Conservation (phyloP, 1,140 invertebrate species). For the Rhopalosiphum maidis region DNA sequence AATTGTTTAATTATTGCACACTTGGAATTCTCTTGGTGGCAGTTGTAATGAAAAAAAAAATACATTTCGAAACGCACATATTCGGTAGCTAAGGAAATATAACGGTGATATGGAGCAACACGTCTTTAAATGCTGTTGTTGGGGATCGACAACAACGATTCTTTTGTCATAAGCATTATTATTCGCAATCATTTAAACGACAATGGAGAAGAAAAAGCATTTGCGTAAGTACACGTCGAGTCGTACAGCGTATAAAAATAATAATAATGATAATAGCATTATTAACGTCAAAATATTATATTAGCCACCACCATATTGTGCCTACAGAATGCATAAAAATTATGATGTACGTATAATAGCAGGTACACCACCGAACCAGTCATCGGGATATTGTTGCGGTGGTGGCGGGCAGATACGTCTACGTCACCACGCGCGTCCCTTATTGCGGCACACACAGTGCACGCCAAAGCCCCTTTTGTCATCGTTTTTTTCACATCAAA, state of each 20-base stretch:
- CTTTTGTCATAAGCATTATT: background rate
- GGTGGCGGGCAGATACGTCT: background rate
- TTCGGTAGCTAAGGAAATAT: background rate
- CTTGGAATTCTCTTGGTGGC: background rate
- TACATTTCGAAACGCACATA: background rate
- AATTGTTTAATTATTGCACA: conserved; percentile 9
- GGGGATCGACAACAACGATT: background rate
- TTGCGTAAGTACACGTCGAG: background rate
- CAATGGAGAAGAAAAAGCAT: background rate
- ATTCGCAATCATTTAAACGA: conserved; percentile 1
- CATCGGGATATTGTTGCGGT: background rate
- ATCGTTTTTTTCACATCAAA: background rate
- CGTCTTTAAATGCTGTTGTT: background rate
- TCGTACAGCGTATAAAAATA: background rate
- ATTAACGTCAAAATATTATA: background rate
- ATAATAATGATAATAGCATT: background rate
- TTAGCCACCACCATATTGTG: background rate
- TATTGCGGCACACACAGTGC: conserved; percentile 1
- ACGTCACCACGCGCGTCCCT: background rate
- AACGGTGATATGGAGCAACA: background rate
- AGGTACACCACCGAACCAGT: background rate
- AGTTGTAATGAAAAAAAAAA: background rate
- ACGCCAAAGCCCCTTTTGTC: background rate
- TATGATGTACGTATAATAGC: background rate
- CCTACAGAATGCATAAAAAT: background rate